Base-by-base conservation (phyloP, 2,888 invertebrate species). In the Pediacus dermestoides region DNA sequence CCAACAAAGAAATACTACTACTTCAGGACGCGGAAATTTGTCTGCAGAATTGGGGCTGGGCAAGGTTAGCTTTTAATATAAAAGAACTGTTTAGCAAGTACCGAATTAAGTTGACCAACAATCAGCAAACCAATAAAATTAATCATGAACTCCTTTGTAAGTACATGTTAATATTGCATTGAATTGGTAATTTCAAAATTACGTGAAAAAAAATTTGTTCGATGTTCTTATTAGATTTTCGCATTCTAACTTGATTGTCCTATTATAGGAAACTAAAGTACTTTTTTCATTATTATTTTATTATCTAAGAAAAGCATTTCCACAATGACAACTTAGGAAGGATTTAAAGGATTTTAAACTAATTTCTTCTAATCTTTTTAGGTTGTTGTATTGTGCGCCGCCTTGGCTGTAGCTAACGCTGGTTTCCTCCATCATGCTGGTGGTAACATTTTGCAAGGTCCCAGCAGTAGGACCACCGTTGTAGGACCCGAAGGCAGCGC, bases 121-220 rank as follows among this genome's bases (percentile, higher is more conserved):
- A n/a, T n/a, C 28, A 28, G 10, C 26, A 26, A 10, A 4, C 26
- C 25, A 34, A 28, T 30, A 26, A 30, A 40, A n/a, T 13, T 33
- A 32, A 45, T 16, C 39, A 60, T 60, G 60, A 58, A 57, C 48
- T 53, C 50, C 34, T 48, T 55, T 40, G 60, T 60, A 55, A 60
- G 58, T 51, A 34, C n/a, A n/a, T n/a, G 21, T 9, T 13, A 25
- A n/a, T 4, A 35, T 34, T 34, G 7, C 28, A 15, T 10, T 28
- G 10, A 30, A 28, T 34, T 28, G 6, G 25, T 8, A 30, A 25
- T n/a, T n/a, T n/a, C n/a, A n/a, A n/a, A n/a, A n/a, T n/a, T n/a
- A n/a, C n/a, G n/a, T n/a, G n/a, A n/a, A n/a, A n/a, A n/a, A n/a
- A n/a, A n/a, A n/a, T n/a, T n/a, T n/a, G n/a, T n/a, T n/a, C n/a